Conservation (phyloP, 2,113 vertebrate species). For the Anser cygnoides region DNA sequence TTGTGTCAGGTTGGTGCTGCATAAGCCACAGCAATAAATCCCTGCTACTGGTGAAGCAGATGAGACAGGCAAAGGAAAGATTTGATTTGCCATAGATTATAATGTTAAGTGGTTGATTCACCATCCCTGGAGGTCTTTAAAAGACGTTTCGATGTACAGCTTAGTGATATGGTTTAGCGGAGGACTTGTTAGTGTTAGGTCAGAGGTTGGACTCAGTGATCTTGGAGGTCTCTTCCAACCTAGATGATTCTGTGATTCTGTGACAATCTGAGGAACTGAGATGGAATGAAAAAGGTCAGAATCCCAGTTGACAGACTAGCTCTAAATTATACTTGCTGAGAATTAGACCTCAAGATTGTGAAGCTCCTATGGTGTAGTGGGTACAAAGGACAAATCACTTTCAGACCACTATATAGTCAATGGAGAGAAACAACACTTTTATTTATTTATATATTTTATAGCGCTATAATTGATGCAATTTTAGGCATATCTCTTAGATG, state of each 20-base stretch:
- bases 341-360: neutral
- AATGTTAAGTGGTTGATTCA: neutral
- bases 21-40: neutral
- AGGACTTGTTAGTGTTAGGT: too few relatives aligned
- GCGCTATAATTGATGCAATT: neutral
- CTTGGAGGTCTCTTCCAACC: too few relatives aligned
- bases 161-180: too few relatives aligned
- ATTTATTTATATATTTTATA: neutral
- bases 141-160: too few relatives aligned
- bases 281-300: neutral
- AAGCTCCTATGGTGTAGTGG: neutral
- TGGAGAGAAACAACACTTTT: neutral
- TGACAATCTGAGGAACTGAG: neutral
- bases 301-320: neutral
- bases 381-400: neutral
- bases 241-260: too few relatives aligned
- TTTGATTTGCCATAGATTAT: neutral
- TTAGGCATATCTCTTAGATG: neutral
- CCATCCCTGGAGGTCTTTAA: too few relatives aligned
- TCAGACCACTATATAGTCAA: neutral
- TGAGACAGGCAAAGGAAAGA: neutral
- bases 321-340: neutral
- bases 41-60: neutral
- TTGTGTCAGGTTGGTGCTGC: fast-evolving
- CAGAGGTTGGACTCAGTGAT: too few relatives aligned